Conservation (phyloP, 2,113 vertebrate species). For the Ophthalmolycus amberensis region DNA sequence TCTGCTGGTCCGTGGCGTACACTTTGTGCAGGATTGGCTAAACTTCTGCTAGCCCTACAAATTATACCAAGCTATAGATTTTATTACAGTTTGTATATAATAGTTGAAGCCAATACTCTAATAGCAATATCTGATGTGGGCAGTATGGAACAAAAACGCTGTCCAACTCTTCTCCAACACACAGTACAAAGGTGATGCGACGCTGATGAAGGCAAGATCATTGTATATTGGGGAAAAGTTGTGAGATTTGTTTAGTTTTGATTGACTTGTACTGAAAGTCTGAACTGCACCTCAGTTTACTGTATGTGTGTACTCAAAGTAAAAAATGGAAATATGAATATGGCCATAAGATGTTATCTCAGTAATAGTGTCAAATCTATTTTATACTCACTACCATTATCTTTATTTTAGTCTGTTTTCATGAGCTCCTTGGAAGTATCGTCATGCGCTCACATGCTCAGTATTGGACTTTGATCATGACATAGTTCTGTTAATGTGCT, state of each 20-base stretch:
- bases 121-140: too few species aligned
- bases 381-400: neutral
- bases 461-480: constrained; percentile 5
- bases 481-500: neutral
- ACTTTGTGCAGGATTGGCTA: neutral
- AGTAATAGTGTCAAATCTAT: neutral
- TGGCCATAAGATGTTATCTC: neutral
- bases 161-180: too few species aligned
- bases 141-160: too few species aligned
- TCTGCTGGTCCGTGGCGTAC: neutral
- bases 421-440: constrained; percentile 19
- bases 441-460: neutral
- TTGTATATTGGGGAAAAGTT: too few species aligned
- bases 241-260: neutral
- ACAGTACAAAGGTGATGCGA: too few species aligned
- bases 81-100: neutral
- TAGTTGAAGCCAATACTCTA: too few species aligned
- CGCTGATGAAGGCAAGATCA: too few species aligned
- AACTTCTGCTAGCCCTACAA: neutral
- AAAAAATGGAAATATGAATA: neutral
- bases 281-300: neutral
- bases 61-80: neutral
- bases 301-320: neutral
- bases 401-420: constrained; percentile 22
- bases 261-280: neutral